A percentile compares a stretch with the other conserved stretches of the same genome.
Conservation (phyloP, 30 jellyfish, hydroid and myxozoan genomes). For the Pseudorhiza aurosa region DNA sequence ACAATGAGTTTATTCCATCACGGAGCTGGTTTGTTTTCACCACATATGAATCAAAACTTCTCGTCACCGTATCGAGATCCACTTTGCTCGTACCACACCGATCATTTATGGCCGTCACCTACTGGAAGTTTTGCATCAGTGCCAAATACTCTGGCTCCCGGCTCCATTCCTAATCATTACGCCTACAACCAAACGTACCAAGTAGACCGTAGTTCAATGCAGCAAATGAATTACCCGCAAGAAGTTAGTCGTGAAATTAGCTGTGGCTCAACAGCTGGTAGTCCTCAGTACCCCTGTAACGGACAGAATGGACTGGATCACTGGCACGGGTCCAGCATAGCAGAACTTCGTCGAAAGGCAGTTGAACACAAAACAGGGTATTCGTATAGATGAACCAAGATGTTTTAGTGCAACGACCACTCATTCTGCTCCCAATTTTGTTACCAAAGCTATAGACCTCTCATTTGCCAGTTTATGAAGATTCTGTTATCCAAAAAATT, state of each 20-base stretch:
- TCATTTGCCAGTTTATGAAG: too few relatives aligned
- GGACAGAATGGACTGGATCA: slow-evolving; percentile 84
- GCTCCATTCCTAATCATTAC: slow-evolving; percentile 67
- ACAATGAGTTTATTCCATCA: slow-evolving; percentile 93
- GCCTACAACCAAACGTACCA: slow-evolving; percentile 78
- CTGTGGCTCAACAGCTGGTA: slow-evolving; percentile 58
- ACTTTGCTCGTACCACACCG: slow-evolving; percentile 86
- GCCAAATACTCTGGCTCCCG: slow-evolving; percentile 58
- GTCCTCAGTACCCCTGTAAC: slow-evolving; percentile 78
- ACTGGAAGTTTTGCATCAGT: slow-evolving; percentile 70
- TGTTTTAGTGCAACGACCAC: too few relatives aligned
- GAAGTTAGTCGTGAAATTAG: slow-evolving; percentile 72
- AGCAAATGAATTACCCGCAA: slow-evolving; percentile 66
- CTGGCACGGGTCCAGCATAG: slow-evolving; percentile 90
- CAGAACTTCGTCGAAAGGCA: slow-evolving; percentile 86
- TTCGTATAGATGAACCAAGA: slow-evolving; percentile 59
- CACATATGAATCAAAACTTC: slow-evolving; percentile 87
- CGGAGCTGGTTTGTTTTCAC: slow-evolving; percentile 89
- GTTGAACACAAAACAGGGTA: slow-evolving; percentile 85
- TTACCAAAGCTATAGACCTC: too few relatives aligned
- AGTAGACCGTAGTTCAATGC: slow-evolving; percentile 80
- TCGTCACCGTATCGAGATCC: slow-evolving; percentile 83
- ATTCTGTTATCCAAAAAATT: too few relatives aligned
- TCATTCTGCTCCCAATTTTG: too few relatives aligned
- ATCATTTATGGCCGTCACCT: slow-evolving; percentile 89